Base-by-base conservation (phyloP, 2,113 vertebrate genomes). In the Gallinago jamesoni region DNA sequence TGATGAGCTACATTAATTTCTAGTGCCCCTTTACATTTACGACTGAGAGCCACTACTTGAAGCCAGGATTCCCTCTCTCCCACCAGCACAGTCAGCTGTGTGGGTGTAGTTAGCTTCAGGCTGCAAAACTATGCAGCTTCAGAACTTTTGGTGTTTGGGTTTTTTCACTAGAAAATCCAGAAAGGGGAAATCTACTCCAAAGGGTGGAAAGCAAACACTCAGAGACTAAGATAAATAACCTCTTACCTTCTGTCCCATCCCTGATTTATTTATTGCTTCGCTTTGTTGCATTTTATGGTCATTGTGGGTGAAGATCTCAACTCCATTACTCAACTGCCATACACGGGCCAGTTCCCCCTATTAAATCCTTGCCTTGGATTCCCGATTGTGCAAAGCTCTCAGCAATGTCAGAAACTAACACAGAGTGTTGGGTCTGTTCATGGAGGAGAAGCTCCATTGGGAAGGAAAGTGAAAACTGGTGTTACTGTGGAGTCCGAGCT, bases 331-430 rank as follows among this genome's bases (percentile, higher is more conserved):
- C 16, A 30, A 6, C 43, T 39, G 28, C n/a, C 28, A 19, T 7
- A 5, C 0, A 0, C 43, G 23, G 43, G 12, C 18, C 28, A 62
- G 24, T 21, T 80, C 41, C 43, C 43, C 48, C 64, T 4, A 1
- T 43, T 53, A 84, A 39, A 72, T 8, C 30, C 43, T 70, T 63
- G 28, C 37, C 28, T 19, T 4, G 6, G 33, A 39, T 35, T 69
- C 31, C 17, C 48, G 17, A 15, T 57, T 39, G 33, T 47, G 33
- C 55, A 70, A 45, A 60, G 50, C 24, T 77, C 39, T 85, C 37
- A 81, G 12, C 21, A 28, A 19, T 2, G 2, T 20, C 56, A 84
- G 52, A n/a, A 89, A 73, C 21, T 4, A n/a, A 20, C 23, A 17
- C 13, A 35, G 35, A 64, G 16, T 31, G 90, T 47, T 16, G 9